These are phyloP conservation scores for Microcaecilia unicolor DNA, from an alignment of 2,797 vertebrate species.

Conservation along the genomic window DNA sequence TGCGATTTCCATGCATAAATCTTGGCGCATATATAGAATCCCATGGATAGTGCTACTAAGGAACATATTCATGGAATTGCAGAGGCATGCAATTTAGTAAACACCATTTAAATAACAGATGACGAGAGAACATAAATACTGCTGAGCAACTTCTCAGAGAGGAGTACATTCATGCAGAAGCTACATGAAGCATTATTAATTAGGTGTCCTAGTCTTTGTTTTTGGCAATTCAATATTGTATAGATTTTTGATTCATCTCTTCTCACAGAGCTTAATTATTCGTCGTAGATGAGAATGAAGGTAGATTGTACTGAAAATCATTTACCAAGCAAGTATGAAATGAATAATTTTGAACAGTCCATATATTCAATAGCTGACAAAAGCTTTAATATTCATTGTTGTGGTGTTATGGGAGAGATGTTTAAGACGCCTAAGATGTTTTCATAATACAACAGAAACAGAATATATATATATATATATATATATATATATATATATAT, in stretches of 20 bases:
- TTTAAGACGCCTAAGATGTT: no score
- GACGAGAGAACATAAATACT: conserved; percentile 27
- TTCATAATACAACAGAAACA: no score
- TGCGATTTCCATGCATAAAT: no score
- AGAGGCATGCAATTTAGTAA: no score
- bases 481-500: no score
- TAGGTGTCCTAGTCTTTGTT: conserved; percentile 39
- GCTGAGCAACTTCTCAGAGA: conserved; percentile 29
- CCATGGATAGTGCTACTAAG: conserved; percentile 8
- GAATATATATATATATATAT: no score
- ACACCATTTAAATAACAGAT: conserved; percentile 46
- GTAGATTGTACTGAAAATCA: conserved; percentile 31
- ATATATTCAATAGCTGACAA: no score
- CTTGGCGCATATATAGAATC: no score
- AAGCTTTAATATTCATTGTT: no score
- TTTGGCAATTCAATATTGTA: conserved; percentile 23
- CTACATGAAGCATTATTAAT: conserved; percentile 46
- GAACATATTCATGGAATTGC: conserved; percentile 19
- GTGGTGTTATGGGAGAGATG: no score
- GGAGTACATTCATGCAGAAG: conserved; percentile 41
- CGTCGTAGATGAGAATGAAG: conserved; percentile 26
- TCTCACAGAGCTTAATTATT: conserved; percentile 41
- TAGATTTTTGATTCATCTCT: conserved; percentile 41
- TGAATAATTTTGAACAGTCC: conserved; percentile 22
- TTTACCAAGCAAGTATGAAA: conserved; percentile 17